These are phyloP conservation scores for Collichthys lucidus DNA, from an alignment of 2,113 vertebrate species.

Conservation along the genomic window DNA sequence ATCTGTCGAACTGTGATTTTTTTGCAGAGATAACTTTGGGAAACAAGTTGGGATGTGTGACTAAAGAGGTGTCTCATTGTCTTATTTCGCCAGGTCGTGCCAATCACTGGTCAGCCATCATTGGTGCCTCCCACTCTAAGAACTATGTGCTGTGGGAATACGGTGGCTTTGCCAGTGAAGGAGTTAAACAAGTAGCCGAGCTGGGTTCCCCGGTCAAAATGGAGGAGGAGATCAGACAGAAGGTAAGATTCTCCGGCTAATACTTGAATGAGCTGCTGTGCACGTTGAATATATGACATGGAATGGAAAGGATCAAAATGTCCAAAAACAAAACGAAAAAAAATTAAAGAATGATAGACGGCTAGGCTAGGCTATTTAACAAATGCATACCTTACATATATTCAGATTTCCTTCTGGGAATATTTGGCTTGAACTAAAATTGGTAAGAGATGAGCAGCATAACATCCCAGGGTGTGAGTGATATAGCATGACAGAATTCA, in stretches of 20 bases:
- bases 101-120: slow-evolving; percentile 98
- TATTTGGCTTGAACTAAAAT: neutral
- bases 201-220: slow-evolving; percentile 97
- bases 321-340: neutral
- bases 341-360: neutral
- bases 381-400: neutral
- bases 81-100: slow-evolving; percentile 87
- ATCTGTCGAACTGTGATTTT: neutral
- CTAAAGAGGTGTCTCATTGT: slow-evolving; percentile 27
- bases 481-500: slow-evolving; percentile 15
- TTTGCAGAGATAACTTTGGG: neutral
- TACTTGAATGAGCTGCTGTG: neutral
- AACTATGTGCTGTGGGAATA: slow-evolving; percentile 98
- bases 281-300: neutral
- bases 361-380: neutral
- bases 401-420: neutral
- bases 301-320: neutral
- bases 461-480: slow-evolving; percentile 16
- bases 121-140: slow-evolving; percentile 96
- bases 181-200: slow-evolving; percentile 95
- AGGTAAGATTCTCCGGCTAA: slow-evolving; percentile 83
- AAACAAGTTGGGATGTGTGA: neutral
- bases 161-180: slow-evolving; percentile 92
- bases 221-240: slow-evolving; percentile 99
- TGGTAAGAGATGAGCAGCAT: slow-evolving; percentile 11